Base-by-base conservation (phyloP, 2,888 invertebrate species). In the Halictus quadricinctus region DNA sequence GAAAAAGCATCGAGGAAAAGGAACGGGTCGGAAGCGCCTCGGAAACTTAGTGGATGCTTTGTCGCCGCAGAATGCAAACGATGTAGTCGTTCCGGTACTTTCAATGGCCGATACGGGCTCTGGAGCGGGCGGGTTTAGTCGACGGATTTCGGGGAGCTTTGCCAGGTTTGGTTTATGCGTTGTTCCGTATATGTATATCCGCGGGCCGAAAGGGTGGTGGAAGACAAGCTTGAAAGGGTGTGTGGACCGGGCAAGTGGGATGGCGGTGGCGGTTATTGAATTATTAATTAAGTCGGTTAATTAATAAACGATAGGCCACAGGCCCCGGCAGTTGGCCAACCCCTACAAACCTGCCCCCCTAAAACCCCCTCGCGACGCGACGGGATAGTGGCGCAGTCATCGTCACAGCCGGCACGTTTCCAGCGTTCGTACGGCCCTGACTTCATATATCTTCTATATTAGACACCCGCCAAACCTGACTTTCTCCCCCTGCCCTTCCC, bases 251-350 rank as follows among this genome's bases (percentile, higher is more conserved):
- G 79, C 21, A 69, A 69, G 80, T 72, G 74, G 87, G 77, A 80
- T 79, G 86, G 79, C 74, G 87, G 83, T 87, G 87, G 81, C 85
- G 87, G 86, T 90, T 93, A 93, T 93, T 92, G 93, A 93, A 93
- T 93, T 92, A 93, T 92, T 92, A 93, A 93, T 93, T 92, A 91
- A 92, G 89, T 90, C 88, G 88, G 91, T 91, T 92, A 93, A 92
- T 93, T 93, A 92, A 92, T 91, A 91, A 93, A 92, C 91, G 91
- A 92, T 92, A 90, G 90, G 83, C 87, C 82, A 87, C 82, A 83
- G 81, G 81, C 77, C 81, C 76, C 73, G 88, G 87, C 86, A 89
- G 87, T 86, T 80, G 82, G 84, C 88, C 90, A 90, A 88, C 82
- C 73, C 73, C 48, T 76, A 75, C 74, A 72, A 79, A 69, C 36